Evolutionary conservation across 1,140 invertebrate species (phyloP).

Genomic region (Reticulitermes speratus): DNA sequence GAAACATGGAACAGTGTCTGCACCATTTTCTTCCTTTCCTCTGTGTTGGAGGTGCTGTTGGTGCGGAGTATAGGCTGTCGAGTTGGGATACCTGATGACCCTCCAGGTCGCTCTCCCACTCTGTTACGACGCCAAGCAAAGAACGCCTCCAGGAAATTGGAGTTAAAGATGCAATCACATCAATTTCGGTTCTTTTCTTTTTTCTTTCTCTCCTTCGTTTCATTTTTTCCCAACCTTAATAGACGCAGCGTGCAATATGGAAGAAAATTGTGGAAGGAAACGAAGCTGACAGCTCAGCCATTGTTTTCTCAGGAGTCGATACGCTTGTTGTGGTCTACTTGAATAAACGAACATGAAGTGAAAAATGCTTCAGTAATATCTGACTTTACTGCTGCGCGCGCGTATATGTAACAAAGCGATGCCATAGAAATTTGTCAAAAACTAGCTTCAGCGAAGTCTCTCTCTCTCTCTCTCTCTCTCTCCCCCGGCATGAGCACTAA

Average conservation of each 20-base stretch:
- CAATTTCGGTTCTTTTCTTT: not conserved
- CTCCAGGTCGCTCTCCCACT: not conserved
- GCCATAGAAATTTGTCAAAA: too few species aligned
- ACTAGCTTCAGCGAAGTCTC: too few species aligned
- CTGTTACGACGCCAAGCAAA: not conserved
- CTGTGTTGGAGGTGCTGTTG: not conserved
- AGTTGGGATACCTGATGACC: not conserved
- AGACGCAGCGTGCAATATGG: not conserved
- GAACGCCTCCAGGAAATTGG: slow-evolving; percentile 5
- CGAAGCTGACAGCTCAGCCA: not conserved
- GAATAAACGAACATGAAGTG: too few species aligned
- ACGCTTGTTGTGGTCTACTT: not conserved
- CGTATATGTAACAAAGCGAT: too few species aligned
- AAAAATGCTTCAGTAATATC: too few species aligned
- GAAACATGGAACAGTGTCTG: not conserved
- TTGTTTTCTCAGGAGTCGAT: not conserved
- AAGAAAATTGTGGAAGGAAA: not conserved
- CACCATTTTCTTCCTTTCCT: too few species aligned
- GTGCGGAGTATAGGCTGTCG: not conserved
- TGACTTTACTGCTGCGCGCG: too few species aligned
- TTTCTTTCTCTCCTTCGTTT: not conserved
- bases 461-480: too few species aligned
- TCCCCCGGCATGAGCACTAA: too few species aligned
- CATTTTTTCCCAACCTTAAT: not conserved
- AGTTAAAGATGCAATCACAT: slow-evolving; percentile 6